Base-by-base conservation (phyloP, 1,140 invertebrate species). In the Thaumatotibia leucotreta region DNA sequence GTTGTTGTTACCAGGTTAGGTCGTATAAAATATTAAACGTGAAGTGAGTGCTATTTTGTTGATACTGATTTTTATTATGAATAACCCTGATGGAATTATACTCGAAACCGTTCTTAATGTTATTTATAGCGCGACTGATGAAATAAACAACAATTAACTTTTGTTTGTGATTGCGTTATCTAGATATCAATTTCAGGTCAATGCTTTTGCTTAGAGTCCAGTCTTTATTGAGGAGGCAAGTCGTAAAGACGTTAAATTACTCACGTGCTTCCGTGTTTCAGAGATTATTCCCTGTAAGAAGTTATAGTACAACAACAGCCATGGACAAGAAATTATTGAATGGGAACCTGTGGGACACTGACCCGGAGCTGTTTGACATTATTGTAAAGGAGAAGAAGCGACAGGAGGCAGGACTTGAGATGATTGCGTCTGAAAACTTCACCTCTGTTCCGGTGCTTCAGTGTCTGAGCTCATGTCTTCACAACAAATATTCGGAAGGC, bases 401-500 rank as follows among this genome's bases (percentile, higher is more conserved):
- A 0, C 99, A 99, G 91, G 80, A 89, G 23, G 92, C 91, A 79
- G 97, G 98, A 1, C 91, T 99, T 27, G 99, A 99, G 89, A 94
- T 99, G 94, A 99, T 99, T 83, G 98, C 98, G 35, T 98, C 97
- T 65, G 98, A 99, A 92, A 99, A 99, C 92, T 99, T 99, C 84
- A 98, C 98, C 31, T 98, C 97, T 10, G 86, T 96, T 33, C 94
- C 98, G 63, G 98, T 99, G 3, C 91, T 98, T 17, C 97, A 99
- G 83, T 96, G 96, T 74, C 91, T 99, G 1, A 94, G 97, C 73
- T 98, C 97, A 23, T 99, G 97, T 90, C 92, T 99, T 39, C 96
- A 97, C 76, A 99, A 99, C 89, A 99, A 99, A 93, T 99, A 99
- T 90, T 99, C 98, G 0, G 98, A 99, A 92, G 98, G 98, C 29